Conservation (phyloP, 2,888 invertebrate genomes). For the Chloroclysta siterata region DNA sequence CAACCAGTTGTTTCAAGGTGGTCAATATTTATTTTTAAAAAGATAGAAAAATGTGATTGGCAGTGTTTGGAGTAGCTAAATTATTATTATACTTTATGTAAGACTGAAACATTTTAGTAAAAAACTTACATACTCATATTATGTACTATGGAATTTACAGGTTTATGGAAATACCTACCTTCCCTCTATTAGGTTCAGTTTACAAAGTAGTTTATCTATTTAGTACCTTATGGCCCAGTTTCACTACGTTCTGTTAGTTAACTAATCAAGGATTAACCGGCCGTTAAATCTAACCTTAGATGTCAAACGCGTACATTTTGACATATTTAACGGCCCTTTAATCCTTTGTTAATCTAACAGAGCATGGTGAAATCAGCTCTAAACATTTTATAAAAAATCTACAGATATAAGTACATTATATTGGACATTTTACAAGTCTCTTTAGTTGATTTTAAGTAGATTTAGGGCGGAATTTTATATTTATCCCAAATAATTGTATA, state of each 20-base stretch:
- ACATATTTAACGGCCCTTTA: no score
- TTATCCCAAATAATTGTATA: neutral
- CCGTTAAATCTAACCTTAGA: no score
- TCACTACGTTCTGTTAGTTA: no score
- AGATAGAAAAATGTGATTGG: constrained; percentile 51
- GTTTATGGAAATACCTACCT: neutral
- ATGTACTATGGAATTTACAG: constrained; percentile 7
- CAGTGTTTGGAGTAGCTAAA: constrained; percentile 49
- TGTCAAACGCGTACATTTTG: no score
- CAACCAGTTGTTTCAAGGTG: constrained; percentile 70
- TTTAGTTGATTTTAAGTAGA: constrained; percentile 10
- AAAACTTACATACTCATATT: constrained; percentile 3
- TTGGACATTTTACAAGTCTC: constrained; percentile 6
- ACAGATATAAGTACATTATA: constrained; percentile 4
- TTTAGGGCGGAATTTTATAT: constrained; percentile 8
- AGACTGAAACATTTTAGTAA: constrained; percentile 19
- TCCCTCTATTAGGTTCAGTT: neutral
- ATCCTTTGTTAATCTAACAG: no score
- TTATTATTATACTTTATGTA: constrained; percentile 15
- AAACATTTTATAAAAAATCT: constrained; percentile 18
- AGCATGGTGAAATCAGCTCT: no score
- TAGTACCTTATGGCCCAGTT: constrained; percentile 14
- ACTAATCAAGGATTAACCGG: no score
- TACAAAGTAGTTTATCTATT: constrained; percentile 9
- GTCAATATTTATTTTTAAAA: constrained; percentile 48